Evolutionary conservation across 1,140 invertebrate species (phyloP).

Genomic region (Eciton burchellii): DNA sequence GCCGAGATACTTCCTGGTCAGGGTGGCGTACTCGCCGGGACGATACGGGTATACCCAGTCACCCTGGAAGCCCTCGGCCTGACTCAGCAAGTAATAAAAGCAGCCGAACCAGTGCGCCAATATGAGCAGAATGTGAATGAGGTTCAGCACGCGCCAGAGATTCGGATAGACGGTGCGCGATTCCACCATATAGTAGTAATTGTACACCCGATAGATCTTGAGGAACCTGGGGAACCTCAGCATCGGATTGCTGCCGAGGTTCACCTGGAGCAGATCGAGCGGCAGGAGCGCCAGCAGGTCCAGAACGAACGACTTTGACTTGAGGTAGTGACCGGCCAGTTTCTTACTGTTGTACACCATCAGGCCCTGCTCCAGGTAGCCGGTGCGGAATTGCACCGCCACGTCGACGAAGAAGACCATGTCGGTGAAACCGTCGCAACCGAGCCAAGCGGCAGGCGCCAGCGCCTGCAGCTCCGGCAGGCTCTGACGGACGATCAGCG

Average conservation of each 20-base stretch:
- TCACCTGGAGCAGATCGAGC: conserved; percentile 93
- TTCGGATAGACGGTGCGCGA: conserved; percentile 98
- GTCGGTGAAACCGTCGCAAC: conserved; percentile 94
- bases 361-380: conserved; percentile 97
- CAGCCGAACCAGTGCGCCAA: conserved; percentile 99
- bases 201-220: conserved; percentile 95
- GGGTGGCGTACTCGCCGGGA: conserved; percentile 93
- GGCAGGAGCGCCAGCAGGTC: conserved; percentile 94
- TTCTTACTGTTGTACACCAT: conserved; percentile 97
- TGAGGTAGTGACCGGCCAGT: conserved; percentile 94
- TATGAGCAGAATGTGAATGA: conserved; percentile 97
- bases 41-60: conserved; percentile 97
- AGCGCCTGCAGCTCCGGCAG: conserved; percentile 94
- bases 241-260: conserved; percentile 92
- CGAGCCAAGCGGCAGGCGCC: conserved; percentile 91
- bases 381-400: conserved; percentile 95
- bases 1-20: conserved; percentile 96
- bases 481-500: conserved; percentile 96
- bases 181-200: conserved; percentile 98
- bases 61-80: conserved; percentile 95
- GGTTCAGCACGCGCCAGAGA: conserved; percentile 97
- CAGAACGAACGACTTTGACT: conserved; percentile 93
- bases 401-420: conserved; percentile 95
- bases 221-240: conserved; percentile 93
- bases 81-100: conserved; percentile 97